These are phyloP conservation scores for Nymphicus hollandicus DNA, from an alignment of 2,113 vertebrate genomes.

Conservation along the genomic window DNA sequence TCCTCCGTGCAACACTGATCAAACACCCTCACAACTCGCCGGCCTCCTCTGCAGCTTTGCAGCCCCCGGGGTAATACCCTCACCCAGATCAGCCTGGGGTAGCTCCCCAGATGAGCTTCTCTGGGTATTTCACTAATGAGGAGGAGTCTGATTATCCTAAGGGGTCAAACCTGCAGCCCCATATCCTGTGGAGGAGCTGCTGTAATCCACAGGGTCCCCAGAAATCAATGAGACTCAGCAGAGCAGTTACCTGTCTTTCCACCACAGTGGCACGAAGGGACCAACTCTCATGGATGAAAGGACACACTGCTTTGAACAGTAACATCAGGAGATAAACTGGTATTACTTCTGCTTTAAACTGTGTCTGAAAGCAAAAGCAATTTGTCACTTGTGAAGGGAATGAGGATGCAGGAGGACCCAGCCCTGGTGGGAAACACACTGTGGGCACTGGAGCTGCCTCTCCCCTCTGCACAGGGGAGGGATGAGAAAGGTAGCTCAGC, in stretches of 20 bases:
- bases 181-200: not conserved
- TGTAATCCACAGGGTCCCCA: not conserved
- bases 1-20: not conserved
- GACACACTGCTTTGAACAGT: not conserved
- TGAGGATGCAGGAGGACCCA: not conserved
- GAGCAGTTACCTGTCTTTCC: not conserved
- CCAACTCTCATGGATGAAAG: not conserved
- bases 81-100: not conserved
- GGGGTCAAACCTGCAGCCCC: not conserved
- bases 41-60: not conserved
- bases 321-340: not conserved
- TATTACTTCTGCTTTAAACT: not conserved
- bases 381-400: not conserved
- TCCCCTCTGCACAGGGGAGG: not conserved
- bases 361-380: not conserved
- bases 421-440: not conserved
- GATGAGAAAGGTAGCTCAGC: not conserved
- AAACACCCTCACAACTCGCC: not conserved
- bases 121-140: not conserved
- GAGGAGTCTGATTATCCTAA: not conserved
- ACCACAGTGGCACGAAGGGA: accelerated
- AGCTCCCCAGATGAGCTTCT: not conserved
- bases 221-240: not conserved
- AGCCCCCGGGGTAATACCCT: not conserved
- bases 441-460: not conserved